phyloP scores from a whole-genome alignment of 1,140 invertebrate species.

The Drosophila equinoxialis region DNA sequence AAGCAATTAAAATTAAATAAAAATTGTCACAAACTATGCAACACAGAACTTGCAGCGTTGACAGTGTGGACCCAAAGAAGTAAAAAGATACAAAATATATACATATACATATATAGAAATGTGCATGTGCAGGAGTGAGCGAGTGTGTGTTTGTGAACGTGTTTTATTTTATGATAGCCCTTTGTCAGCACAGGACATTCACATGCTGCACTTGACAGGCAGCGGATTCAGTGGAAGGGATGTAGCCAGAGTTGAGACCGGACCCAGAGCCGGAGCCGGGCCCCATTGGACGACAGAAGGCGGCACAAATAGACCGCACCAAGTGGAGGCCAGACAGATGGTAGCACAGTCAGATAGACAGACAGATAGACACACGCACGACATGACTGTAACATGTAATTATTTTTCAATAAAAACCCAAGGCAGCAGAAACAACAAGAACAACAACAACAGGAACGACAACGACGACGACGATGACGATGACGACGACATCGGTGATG shows the following conservation, averaged over 20 bases:
- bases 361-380: conserved; percentile 60
- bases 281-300: conserved; percentile 38
- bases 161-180: conserved; percentile 79
- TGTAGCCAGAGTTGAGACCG: background rate
- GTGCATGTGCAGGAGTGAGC: conserved; percentile 17
- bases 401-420: conserved; percentile 82
- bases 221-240: conserved; percentile 29
- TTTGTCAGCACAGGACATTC: conserved; percentile 69
- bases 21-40: conserved; percentile 74
- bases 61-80: conserved; percentile 31
- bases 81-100: conserved; percentile 31
- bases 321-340: conserved; percentile 52
- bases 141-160: conserved; percentile 55
- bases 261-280: conserved; percentile 4
- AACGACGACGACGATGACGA: conserved; percentile 34
- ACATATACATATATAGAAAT: conserved; percentile 47
- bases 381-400: conserved; percentile 82
- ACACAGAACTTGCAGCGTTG: conserved; percentile 37
- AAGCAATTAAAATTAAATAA: conserved; percentile 79
- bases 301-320: conserved; percentile 72
- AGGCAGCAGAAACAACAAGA: conserved; percentile 63
- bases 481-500: conserved; percentile 50
- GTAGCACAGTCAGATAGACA: conserved; percentile 22
- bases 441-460: background rate
- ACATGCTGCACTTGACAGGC: conserved; percentile 69